Evolutionary conservation across 2,888 invertebrate species (phyloP), one percentile per base, ranked within the genome.

Genomic region (Anagyrus pseudococci): DNA sequence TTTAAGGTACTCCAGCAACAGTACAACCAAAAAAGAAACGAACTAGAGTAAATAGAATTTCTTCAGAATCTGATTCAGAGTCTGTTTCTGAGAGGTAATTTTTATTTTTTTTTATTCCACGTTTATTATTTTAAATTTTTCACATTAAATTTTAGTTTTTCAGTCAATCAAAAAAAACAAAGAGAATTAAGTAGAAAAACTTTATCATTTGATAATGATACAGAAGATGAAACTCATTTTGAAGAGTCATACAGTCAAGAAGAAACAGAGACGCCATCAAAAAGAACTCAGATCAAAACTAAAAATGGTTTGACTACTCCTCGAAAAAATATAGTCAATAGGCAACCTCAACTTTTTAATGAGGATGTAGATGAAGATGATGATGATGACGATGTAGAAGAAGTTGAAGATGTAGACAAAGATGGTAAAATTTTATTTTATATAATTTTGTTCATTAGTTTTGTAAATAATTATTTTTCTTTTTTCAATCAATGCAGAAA

Each of bases 11-110:
- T 47, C 58, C 64, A 41, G 29, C 49, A 22, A 20, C 50, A 26
- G 17, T 10, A 26, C 37, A 29, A 15, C 23, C 41, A 2, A 19
- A 19, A 46, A 61, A 58, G 40, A 49, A n/a, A n/a, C n/a, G 29
- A 55, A 4, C 29, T 17, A 58, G 10, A 37, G 50, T 15, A 43
- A 8, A 6, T 19, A 19, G 55, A 4, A 23, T 50, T 2, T 29
- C 26, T n/a, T 47, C 41, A 25, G 61, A 62, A 52, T 62, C 65
- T 41, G 61, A 65, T 22, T 57, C 53, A 49, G 60, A 65, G 33
- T 62, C 65, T 41, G 61, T 61, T 22, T 57, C 53, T 44, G 60
- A 65, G 33, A 17, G 55, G 60, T 64, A 54, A 52, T 2, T 46
- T 29, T 33, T n/a, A 46, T 1, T 17, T 44, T 20, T 13, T 46